A percentile compares a stretch with the other conserved stretches of the same genome.
phyloP scores from a whole-genome alignment of 2,797 vertebrate species.

The Poecilia wingei region DNA sequence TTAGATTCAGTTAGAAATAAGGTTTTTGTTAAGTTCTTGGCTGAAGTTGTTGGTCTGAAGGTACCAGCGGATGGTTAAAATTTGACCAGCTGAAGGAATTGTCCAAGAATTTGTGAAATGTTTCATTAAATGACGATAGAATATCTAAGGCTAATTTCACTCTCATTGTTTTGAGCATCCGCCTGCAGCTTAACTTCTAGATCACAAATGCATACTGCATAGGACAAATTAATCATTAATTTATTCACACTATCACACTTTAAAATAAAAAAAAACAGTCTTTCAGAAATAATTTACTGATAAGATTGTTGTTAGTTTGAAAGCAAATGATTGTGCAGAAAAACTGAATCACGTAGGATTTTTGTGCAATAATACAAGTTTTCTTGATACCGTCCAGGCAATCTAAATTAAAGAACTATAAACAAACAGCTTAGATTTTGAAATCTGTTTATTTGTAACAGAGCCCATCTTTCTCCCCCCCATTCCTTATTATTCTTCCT shows the following conservation, averaged over 20 bases:
- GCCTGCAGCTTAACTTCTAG: background rate
- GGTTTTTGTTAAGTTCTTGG: background rate
- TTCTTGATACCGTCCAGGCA: background rate
- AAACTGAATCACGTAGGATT: background rate
- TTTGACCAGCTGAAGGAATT: background rate
- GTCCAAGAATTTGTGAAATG: background rate
- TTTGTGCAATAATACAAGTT: background rate
- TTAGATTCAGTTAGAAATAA: too few species aligned
- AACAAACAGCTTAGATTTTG: conserved; percentile 30
- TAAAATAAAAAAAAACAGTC: background rate
- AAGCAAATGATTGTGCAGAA: background rate
- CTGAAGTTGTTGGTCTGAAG: background rate
- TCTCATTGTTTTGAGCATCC: background rate
- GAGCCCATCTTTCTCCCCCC: conserved; percentile 28
- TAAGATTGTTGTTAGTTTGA: background rate
- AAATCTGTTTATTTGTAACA: conserved; percentile 43
- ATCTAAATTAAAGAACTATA: conserved; percentile 16
- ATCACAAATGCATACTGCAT: background rate
- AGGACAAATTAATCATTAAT: background rate
- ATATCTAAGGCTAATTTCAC: background rate
- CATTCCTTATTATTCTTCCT: conserved; percentile 41
- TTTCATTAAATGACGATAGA: background rate
- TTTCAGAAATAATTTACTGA: background rate
- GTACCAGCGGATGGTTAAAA: background rate
- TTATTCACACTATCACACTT: background rate